Percentiles rank a stretch among this genome's conserved stretches.
phyloP scores from a whole-genome alignment of 2,888 invertebrate genomes.

The Watsonalla binaria region DNA sequence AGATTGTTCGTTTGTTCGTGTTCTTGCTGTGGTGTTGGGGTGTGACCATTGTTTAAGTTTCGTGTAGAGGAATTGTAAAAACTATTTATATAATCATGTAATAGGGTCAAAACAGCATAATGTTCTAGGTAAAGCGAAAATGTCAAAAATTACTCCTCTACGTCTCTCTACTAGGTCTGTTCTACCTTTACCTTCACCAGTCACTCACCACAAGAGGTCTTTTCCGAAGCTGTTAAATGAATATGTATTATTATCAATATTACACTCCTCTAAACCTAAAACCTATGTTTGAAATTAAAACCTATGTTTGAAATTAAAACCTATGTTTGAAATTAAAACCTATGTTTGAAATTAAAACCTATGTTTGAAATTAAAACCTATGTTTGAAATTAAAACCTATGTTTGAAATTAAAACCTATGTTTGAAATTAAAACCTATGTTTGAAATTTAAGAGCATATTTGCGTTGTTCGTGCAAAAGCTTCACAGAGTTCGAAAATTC shows the following conservation, averaged over 20 bases:
- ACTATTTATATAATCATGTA: slow-evolving; percentile 17
- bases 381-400: no score
- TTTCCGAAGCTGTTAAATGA: slow-evolving; percentile 76
- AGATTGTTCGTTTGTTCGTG: slow-evolving; percentile 12
- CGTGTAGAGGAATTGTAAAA: slow-evolving; percentile 22
- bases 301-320: no score
- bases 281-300: slow-evolving; percentile 8
- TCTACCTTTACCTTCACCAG: slow-evolving; percentile 66
- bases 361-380: no score
- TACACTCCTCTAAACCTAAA: slow-evolving; percentile 13
- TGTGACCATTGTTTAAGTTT: slow-evolving; percentile 28
- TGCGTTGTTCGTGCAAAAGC: slow-evolving; percentile 46
- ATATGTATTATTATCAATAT: slow-evolving; percentile 44
- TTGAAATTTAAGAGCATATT: no score
- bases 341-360: no score
- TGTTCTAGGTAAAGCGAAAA: slow-evolving; percentile 56
- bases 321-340: no score
- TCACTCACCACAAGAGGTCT: slow-evolving; percentile 77
- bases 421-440: slow-evolving; percentile 11
- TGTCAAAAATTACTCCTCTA: slow-evolving; percentile 56
- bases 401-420: slow-evolving; percentile 13
- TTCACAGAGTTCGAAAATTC: slow-evolving; percentile 24
- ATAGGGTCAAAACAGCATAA: slow-evolving; percentile 41
- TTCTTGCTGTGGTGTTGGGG: slow-evolving; percentile 38
- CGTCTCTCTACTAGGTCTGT: slow-evolving; percentile 48